These are phyloP conservation scores for Mobula hypostoma DNA, from an alignment of 2,113 vertebrate genomes.

Conservation along the genomic window DNA sequence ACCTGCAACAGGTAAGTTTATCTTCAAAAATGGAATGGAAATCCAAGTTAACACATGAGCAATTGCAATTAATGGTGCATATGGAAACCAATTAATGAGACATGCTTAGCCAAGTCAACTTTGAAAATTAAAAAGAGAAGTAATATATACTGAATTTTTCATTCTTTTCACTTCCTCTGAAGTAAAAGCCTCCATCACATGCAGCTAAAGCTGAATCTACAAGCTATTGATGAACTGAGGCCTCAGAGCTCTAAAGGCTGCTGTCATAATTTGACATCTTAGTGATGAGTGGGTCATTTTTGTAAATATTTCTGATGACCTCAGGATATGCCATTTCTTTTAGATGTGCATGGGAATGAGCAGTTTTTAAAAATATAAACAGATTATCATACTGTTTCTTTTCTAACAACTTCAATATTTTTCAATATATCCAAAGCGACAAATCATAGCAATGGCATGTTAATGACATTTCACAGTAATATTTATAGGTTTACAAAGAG, in stretches of 20 bases:
- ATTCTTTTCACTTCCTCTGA: not conserved
- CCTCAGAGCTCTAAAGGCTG: not conserved
- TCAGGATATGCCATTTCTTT: not conserved
- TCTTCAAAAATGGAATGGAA: not conserved
- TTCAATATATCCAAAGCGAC: not conserved
- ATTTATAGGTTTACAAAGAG: not conserved
- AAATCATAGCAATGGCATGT: not conserved
- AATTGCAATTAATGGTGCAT: not conserved
- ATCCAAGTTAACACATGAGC: not conserved
- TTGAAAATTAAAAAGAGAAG: not conserved
- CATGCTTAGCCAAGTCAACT: not conserved
- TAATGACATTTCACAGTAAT: constrained; percentile 10
- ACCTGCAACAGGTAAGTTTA: not conserved
- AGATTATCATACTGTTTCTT: not conserved
- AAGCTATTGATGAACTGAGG: not conserved
- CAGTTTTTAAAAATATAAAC: not conserved
- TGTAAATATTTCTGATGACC: too few relatives aligned
- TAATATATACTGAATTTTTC: not conserved
- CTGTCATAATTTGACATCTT: not conserved
- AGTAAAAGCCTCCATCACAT: not conserved
- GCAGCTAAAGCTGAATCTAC: not conserved
- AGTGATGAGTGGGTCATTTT: not conserved
- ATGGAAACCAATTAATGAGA: not conserved
- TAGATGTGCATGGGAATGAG: not conserved
- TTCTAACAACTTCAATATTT: not conserved